Evolutionary conservation across 2,113 vertebrate species (phyloP).

Genomic region (Ammodytes marinus): DNA sequence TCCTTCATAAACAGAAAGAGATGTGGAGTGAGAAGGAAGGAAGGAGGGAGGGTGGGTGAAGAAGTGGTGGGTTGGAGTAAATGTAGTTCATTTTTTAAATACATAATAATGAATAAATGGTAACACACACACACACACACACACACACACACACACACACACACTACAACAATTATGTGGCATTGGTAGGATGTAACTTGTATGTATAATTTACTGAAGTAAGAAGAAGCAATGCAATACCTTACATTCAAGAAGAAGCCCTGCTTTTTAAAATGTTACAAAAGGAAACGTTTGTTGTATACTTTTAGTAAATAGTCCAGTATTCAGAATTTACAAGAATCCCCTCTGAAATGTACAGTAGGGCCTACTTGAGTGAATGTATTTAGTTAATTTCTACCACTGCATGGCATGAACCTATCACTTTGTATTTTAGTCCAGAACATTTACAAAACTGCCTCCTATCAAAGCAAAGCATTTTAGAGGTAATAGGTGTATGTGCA

Average conservation of each 20-base stretch:
- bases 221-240: too few species aligned
- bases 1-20: slow-evolving; percentile 49
- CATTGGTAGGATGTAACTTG: too few species aligned
- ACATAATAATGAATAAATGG: background rate
- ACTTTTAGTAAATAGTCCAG: too few species aligned
- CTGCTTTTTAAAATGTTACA: too few species aligned
- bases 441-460: background rate
- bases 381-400: background rate
- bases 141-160: too few species aligned
- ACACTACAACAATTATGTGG: too few species aligned
- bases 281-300: too few species aligned
- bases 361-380: background rate
- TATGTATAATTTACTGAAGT: too few species aligned
- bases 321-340: too few species aligned
- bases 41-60: slow-evolving; percentile 3
- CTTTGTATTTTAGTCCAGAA: slow-evolving; percentile 8
- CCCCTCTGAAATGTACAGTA: background rate
- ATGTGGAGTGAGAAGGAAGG: slow-evolving; percentile 3
- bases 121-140: too few species aligned
- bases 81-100: background rate
- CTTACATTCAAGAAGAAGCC: too few species aligned
- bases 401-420: background rate
- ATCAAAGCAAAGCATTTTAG: background rate
- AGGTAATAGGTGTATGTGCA: background rate
- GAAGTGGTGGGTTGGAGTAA: background rate